A percentile compares a stretch with the other conserved stretches of the same genome.
phyloP scores from a whole-genome alignment of 2,797 vertebrate genomes.

The Helicolenus hilgendorfi region DNA sequence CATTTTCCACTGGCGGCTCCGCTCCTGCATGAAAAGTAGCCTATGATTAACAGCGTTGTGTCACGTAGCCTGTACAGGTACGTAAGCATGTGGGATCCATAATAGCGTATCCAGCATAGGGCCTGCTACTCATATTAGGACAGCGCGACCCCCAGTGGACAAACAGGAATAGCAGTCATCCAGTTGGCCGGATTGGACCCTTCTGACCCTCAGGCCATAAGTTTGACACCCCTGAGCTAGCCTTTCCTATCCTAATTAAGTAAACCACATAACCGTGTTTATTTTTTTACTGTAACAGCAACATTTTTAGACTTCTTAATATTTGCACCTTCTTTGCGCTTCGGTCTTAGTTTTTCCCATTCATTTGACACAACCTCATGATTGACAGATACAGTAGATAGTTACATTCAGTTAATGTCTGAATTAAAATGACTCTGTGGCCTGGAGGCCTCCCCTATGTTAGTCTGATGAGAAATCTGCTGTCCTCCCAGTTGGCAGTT shows the following conservation, averaged over 20 bases:
- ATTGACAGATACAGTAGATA: slow-evolving; percentile 26
- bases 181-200: too few species aligned
- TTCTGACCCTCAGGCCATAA: too few species aligned
- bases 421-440: slow-evolving; percentile 38
- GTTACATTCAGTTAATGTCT: slow-evolving; percentile 20
- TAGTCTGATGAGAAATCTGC: slow-evolving; percentile 20
- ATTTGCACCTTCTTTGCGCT: neutral
- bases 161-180: too few species aligned
- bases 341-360: neutral
- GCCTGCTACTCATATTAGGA: too few species aligned
- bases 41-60: too few species aligned
- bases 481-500: slow-evolving; percentile 2
- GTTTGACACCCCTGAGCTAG: neutral
- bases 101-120: too few species aligned
- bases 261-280: neutral
- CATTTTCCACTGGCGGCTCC: too few species aligned
- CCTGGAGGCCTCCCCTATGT: slow-evolving; percentile 5
- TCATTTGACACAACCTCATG: neutral
- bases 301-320: neutral
- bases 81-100: too few species aligned
- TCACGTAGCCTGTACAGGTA: too few species aligned
- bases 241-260: neutral
- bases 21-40: too few species aligned
- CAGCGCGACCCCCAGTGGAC: too few species aligned
- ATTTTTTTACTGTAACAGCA: neutral